These are phyloP conservation scores for human (Homo sapiens) DNA, from an alignment of 2,113 vertebrate species.

Conservation along the genomic window DNA sequence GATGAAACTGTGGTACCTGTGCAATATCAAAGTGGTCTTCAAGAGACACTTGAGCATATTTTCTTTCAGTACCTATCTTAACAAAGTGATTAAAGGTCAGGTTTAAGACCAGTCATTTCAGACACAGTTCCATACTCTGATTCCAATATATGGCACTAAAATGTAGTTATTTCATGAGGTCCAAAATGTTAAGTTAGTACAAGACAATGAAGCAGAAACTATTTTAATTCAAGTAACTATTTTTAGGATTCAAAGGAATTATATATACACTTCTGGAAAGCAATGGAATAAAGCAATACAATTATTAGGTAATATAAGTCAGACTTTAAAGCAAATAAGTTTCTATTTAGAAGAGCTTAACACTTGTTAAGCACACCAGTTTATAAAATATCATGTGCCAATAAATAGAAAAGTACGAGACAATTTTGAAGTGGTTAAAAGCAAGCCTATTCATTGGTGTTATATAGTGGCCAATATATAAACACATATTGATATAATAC, in stretches of 20 bases:
- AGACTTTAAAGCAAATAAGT: background rate
- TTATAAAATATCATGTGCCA: background rate
- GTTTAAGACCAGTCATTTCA: background rate
- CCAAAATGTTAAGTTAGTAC: background rate
- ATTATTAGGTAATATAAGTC: slow-evolving; percentile 43
- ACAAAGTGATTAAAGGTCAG: background rate
- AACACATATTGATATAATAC: background rate
- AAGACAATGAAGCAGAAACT: background rate
- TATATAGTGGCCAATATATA: background rate
- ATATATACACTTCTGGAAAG: background rate
- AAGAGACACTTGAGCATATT: background rate
- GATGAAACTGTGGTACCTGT: background rate
- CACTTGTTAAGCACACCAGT: background rate
- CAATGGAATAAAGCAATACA: background rate
- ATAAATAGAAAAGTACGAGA: background rate
- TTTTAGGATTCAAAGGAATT: slow-evolving; percentile 30
- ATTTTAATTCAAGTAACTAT: slow-evolving; percentile 10
- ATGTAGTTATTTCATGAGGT: background rate
- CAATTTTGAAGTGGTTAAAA: background rate
- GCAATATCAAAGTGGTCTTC: background rate
- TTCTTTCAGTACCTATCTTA: background rate
- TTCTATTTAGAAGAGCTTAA: slow-evolving; percentile 33
- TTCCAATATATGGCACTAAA: background rate
- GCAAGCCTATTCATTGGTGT: background rate
- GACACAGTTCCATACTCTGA: background rate